phyloP scores from a whole-genome alignment of 2,888 invertebrate species.

The Mythimna ferrago region DNA sequence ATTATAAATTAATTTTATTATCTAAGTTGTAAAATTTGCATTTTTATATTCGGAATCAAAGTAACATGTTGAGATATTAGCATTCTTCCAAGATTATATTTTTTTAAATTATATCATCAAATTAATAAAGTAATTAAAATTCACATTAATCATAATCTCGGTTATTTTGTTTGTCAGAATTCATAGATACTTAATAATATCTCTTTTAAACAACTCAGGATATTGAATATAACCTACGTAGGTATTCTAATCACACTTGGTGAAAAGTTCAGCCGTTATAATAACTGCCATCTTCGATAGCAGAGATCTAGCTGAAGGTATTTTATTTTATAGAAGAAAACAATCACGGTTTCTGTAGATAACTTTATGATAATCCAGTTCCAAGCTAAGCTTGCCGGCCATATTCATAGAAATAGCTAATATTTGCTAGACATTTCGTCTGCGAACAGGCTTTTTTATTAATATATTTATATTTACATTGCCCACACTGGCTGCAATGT shows the following conservation, averaged over 20 bases:
- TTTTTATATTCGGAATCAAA: conserved; percentile 26
- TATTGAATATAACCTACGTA: no score
- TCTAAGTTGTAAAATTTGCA: conserved; percentile 16
- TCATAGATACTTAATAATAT: no score
- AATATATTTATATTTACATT: conserved; percentile 1
- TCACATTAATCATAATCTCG: not conserved
- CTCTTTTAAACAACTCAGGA: no score
- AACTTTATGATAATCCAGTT: not conserved
- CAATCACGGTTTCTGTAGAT: no score
- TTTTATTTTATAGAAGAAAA: no score
- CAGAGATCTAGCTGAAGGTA: not conserved
- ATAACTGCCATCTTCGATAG: not conserved
- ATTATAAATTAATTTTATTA: conserved; percentile 22
- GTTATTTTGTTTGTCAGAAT: no score
- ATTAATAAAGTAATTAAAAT: conserved; percentile 21
- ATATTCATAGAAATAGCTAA: not conserved
- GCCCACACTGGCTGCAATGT: conserved; percentile 3
- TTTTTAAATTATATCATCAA: conserved; percentile 5
- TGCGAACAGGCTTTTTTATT: not conserved
- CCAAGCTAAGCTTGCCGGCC: not conserved
- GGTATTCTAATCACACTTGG: no score
- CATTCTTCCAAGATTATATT: conserved; percentile 19
- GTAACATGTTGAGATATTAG: conserved; percentile 2
- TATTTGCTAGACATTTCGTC: conserved; percentile 6
- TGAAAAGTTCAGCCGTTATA: no score